These are phyloP conservation scores for Diploscapter pachys DNA, from an alignment of 1,140 invertebrate species.

Conservation along the genomic window DNA sequence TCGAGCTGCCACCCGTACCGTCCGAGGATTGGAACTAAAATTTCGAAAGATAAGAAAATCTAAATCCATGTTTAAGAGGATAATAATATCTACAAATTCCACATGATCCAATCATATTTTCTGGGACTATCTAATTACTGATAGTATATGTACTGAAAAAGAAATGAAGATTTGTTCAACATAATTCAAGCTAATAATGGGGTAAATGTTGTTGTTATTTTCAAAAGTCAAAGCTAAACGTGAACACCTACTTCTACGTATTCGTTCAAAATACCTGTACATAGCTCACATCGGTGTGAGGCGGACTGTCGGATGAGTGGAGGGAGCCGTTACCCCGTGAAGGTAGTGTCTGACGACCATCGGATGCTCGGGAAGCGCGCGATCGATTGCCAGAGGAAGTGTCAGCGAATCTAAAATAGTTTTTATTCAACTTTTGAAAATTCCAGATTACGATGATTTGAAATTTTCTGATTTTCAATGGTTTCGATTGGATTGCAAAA, in stretches of 20 bases:
- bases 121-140: no score
- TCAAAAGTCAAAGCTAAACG: constrained; percentile 2
- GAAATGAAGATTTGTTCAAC: no score
- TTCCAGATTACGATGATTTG: no score
- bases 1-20: constrained; percentile 45
- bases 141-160: no score
- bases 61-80: not conserved
- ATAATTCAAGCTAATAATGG: no score
- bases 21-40: constrained; percentile 47
- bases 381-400: constrained; percentile 24
- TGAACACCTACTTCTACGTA: not conserved
- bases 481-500: not conserved
- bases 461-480: no score
- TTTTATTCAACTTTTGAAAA: not conserved
- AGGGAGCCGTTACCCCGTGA: constrained; percentile 5
- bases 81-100: not conserved
- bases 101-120: no score
- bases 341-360: constrained; percentile 15
- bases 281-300: constrained; percentile 54
- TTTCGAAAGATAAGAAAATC: not conserved
- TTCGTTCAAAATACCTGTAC: constrained; percentile 37
- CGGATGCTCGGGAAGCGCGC: constrained; percentile 16
- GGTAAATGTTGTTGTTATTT: not conserved
- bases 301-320: constrained; percentile 45
- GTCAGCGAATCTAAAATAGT: constrained; percentile 13